Conservation (phyloP, 2,797 vertebrate species). For the Oreochromis mossambicus region DNA sequence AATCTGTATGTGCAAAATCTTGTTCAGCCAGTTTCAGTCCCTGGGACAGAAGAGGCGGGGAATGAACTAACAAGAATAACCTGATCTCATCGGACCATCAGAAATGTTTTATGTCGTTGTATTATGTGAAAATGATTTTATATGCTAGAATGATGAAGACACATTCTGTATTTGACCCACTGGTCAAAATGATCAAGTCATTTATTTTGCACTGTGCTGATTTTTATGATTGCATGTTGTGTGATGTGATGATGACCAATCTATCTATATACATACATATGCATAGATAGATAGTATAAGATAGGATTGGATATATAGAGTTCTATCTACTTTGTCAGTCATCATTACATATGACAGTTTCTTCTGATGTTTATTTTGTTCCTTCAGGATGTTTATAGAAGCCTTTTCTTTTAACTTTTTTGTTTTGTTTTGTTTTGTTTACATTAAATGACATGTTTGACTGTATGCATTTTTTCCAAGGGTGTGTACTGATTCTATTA, state of each 20-base stretch:
- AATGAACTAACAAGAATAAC: slow-evolving; percentile 36
- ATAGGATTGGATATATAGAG: background rate
- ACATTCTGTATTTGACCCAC: background rate
- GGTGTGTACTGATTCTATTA: background rate
- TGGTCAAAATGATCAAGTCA: background rate
- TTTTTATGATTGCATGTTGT: background rate
- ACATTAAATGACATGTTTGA: background rate
- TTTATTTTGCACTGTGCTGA: background rate
- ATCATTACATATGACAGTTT: background rate
- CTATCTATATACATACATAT: background rate
- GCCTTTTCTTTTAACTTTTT: background rate
- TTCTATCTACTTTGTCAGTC: background rate
- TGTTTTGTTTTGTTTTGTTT: background rate
- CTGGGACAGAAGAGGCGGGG: background rate
- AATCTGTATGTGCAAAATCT: background rate
- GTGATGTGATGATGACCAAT: background rate
- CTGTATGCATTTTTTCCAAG: background rate
- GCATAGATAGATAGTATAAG: rapidly evolving
- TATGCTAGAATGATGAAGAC: background rate
- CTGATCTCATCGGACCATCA: background rate
- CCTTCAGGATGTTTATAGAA: background rate
- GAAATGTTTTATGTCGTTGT: background rate
- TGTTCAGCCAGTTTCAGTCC: background rate
- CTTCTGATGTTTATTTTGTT: background rate
- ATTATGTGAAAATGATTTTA: background rate